phyloP scores from a whole-genome alignment of 2,888 invertebrate species.

The Kuschelorhynchus macadamiae region DNA sequence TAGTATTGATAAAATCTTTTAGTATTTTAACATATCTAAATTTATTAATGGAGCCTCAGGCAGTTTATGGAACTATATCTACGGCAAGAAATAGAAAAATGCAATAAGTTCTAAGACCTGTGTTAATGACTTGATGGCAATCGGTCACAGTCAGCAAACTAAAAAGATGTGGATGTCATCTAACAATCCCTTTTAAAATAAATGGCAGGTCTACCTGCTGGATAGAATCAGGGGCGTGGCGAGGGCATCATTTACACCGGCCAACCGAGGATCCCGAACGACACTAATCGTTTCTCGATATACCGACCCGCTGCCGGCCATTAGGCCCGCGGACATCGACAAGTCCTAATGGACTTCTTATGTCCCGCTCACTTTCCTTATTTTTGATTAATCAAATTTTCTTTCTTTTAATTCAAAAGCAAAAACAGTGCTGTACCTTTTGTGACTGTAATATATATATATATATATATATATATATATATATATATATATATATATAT shows the following conservation, averaged over 20 bases:
- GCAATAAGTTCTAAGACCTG: no score
- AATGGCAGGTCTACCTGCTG: slow-evolving; percentile 69
- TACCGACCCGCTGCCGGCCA: slow-evolving; percentile 64
- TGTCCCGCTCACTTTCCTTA: slow-evolving; percentile 40
- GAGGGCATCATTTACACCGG: slow-evolving; percentile 68
- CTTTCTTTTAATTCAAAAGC: background rate
- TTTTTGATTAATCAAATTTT: slow-evolving; percentile 24
- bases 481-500: no score
- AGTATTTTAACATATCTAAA: no score
- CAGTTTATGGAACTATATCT: no score
- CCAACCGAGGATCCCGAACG: slow-evolving; percentile 61
- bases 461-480: no score
- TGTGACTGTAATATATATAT: no score
- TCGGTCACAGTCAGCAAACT: background rate
- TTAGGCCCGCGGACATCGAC: slow-evolving; percentile 54
- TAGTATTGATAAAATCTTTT: no score
- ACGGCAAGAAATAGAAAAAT: no score
- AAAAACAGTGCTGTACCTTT: no score
- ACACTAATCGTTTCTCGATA: slow-evolving; percentile 67
- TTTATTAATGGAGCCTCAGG: no score
- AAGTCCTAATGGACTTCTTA: slow-evolving; percentile 49
- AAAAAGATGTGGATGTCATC: slow-evolving; percentile 11
- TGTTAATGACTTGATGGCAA: no score
- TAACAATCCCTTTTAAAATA: slow-evolving; percentile 68
- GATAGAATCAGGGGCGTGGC: slow-evolving; percentile 67